Percentiles rank a stretch among this genome's conserved stretches.
phyloP scores from a whole-genome alignment of 1,140 invertebrate genomes.

The Ditylenchus dipsaci region DNA sequence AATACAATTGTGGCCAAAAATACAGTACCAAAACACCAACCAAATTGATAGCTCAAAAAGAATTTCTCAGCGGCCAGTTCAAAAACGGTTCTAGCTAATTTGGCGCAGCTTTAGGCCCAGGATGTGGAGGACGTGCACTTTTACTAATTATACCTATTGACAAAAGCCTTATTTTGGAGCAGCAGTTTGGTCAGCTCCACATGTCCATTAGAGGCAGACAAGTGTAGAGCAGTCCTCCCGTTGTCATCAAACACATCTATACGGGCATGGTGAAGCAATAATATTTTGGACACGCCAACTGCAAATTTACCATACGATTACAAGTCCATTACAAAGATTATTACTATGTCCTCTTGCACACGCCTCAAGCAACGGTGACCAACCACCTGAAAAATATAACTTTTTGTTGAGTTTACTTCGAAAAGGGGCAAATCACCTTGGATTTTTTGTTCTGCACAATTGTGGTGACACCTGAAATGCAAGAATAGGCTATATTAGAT shows the following conservation, averaged over 20 bases:
- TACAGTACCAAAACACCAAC: not conserved
- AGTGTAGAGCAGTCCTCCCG: constrained; percentile 68
- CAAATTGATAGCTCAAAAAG: too few species aligned
- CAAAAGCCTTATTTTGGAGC: constrained; percentile 93
- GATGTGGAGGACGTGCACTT: too few species aligned
- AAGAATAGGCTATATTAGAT: not conserved
- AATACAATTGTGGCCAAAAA: too few species aligned
- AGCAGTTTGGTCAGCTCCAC: constrained; percentile 82
- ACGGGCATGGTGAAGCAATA: constrained; percentile 70
- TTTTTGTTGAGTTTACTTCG: not conserved
- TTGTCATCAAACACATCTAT: constrained; percentile 95
- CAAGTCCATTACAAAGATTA: not conserved
- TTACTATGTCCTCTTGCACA: constrained; percentile 64
- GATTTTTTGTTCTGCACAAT: constrained; percentile 88
- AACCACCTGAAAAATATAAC: constrained; percentile 66
- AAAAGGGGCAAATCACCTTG: constrained; percentile 57
- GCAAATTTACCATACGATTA: not conserved
- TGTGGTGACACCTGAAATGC: constrained; percentile 14
- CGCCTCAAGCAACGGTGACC: constrained; percentile 91
- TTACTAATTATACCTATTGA: constrained; percentile 76
- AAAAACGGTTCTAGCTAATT: too few species aligned
- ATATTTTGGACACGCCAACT: constrained; percentile 63
- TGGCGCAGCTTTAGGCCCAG: too few species aligned
- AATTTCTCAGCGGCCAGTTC: too few species aligned
- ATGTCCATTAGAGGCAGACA: constrained; percentile 88